A percentile compares a stretch with the other conserved stretches of the same genome.
Conservation (phyloP, 2,888 invertebrate species). For the Agrochola lota region DNA sequence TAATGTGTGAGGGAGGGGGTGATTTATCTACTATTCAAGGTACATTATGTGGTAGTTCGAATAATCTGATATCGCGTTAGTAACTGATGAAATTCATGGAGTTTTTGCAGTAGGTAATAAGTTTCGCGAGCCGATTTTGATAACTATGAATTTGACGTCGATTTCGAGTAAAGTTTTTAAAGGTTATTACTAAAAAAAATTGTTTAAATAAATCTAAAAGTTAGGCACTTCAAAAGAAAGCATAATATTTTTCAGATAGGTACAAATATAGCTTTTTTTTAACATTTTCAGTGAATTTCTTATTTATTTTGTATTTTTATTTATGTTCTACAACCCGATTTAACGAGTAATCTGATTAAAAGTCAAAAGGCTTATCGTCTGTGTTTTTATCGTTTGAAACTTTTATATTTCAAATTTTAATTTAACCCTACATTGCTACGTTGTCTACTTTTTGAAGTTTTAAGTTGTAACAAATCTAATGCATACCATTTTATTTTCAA, state of each 20-base stretch:
- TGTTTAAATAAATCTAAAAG: neutral
- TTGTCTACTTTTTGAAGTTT: neutral
- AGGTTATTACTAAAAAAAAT: neutral
- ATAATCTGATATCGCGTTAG: conserved; percentile 75
- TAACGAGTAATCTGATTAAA: conserved; percentile 34
- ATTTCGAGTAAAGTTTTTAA: neutral
- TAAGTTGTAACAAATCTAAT: neutral
- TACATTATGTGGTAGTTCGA: conserved; percentile 75
- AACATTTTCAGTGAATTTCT: neutral
- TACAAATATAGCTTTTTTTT: neutral
- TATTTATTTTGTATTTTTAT: conserved; percentile 3
- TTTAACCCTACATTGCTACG: too few species aligned
- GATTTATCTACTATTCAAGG: conserved; percentile 81
- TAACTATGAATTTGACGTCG: neutral
- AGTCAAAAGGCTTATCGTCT: conserved; percentile 27
- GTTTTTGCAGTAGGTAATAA: conserved; percentile 42
- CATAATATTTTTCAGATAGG: neutral
- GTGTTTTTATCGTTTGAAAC: conserved; percentile 5
- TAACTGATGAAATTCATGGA: conserved; percentile 65
- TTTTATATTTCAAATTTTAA: conserved; percentile 1
- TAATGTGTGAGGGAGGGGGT: conserved; percentile 73
- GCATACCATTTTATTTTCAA: neutral
- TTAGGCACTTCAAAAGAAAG: neutral
- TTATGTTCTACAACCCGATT: conserved; percentile 13
- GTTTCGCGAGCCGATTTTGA: neutral